Evolutionary conservation across 2,797 vertebrate species (phyloP), one percentile per base, ranked within the genome.

Genomic region (Nothura maculosa): DNA sequence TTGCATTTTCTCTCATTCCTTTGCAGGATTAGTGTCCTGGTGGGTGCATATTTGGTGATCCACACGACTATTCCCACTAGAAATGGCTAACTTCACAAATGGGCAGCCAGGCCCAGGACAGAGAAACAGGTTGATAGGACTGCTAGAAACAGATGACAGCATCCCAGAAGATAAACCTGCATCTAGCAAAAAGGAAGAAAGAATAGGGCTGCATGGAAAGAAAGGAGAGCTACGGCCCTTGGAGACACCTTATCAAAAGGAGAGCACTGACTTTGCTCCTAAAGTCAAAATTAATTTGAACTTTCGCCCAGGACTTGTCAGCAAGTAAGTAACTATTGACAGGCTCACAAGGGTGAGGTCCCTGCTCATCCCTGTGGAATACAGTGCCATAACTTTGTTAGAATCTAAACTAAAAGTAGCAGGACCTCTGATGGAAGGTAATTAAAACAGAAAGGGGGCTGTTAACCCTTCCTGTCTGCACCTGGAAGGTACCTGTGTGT

Each of bases 171-270:
- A 94, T 8, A 93, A 67, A 30, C 34, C 95, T 15, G 66, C 91
- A 5, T 36, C 28, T 0, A 76, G 87, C 36, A 84, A 74, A 50
- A 89, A 70, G 47, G 77, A 58, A 36, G 92, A 85, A 50, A 91
- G 93, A 27, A 40, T 30, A 8, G 93, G 78, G 9, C 18, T 8
- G 28, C 80, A 64, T 64, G 85, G 85, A n/a, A 92, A 91, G 47
- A 95, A 52, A 45, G 87, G 66, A 19, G 92, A 91, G 17, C 96
- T 89, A 1, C 95, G 64, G 1, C 98, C 98, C 20, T 89, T 98
- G 96, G 98, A 98, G 42, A 97, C 98, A 1, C 76, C 68, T 0
- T 97, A 97, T 30, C 97, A 98, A 93, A 89, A 85, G 12, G 98
- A 98, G 80, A 96, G 97, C 85, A 88, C 83, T 61, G 90, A 96